Percentiles rank a stretch among this genome's conserved stretches.
Evolutionary conservation across 2,888 invertebrate genomes (phyloP).

Genomic region (Pyrrhosoma nymphula): DNA sequence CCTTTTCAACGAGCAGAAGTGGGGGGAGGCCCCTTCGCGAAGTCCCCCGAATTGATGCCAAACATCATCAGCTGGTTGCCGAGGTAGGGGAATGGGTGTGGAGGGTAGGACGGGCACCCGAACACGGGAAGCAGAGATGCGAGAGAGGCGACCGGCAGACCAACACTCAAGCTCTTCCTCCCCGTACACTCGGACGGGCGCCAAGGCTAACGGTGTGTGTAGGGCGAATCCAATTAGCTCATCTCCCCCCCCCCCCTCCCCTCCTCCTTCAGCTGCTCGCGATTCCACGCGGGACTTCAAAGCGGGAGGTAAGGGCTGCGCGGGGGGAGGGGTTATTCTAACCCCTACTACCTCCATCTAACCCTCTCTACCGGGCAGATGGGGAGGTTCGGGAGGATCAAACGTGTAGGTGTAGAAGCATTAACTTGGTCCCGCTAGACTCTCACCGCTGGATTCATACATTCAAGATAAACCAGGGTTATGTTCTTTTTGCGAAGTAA

Average conservation of each 20-base stretch:
- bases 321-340: background rate
- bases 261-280: constrained; percentile 42
- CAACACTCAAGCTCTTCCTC: background rate
- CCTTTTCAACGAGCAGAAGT: background rate
- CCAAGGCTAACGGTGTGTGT: constrained; percentile 35
- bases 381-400: background rate
- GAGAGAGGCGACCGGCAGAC: background rate
- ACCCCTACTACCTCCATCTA: background rate
- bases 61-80: constrained; percentile 46
- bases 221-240: constrained; percentile 52
- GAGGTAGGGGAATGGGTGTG: background rate
- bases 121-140: background rate
- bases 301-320: background rate
- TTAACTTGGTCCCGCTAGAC: too few relatives aligned
- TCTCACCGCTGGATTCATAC: too few relatives aligned
- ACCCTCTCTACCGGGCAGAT: background rate
- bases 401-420: background rate
- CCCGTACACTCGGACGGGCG: background rate
- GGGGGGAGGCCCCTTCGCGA: background rate
- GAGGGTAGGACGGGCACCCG: background rate
- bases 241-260: background rate
- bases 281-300: constrained; percentile 15
- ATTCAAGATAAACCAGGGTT: too few relatives aligned
- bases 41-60: constrained; percentile 39
- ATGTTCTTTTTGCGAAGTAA: too few relatives aligned